Evolutionary conservation across 2,113 vertebrate species (phyloP).

Genomic region (Catharus bicknelli): DNA sequence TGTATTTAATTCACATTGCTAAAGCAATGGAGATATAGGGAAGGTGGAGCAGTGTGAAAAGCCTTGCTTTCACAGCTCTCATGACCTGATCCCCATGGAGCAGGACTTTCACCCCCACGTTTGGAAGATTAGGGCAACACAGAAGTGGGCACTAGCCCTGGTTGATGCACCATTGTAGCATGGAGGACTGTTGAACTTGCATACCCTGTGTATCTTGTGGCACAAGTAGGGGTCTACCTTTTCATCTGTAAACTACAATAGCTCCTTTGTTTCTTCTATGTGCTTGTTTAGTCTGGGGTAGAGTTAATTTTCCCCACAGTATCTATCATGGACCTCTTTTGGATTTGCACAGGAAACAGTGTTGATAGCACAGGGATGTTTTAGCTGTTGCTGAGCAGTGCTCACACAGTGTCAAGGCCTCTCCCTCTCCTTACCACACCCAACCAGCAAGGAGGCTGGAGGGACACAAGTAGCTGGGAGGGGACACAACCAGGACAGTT

Average conservation of each 20-base stretch:
- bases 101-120: neutral
- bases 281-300: neutral
- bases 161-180: neutral
- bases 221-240: neutral
- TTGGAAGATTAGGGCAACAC: no score
- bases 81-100: accelerated
- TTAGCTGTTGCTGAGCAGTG: neutral
- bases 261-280: neutral
- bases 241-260: neutral
- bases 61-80: neutral
- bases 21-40: neutral
- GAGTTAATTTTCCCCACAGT: neutral
- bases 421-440: neutral
- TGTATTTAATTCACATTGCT: neutral
- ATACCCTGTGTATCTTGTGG: neutral
- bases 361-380: neutral
- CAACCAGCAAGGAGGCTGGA: accelerated
- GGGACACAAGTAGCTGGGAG: neutral
- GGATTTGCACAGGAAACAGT: neutral
- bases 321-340: neutral
- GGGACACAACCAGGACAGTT: neutral
- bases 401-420: neutral
- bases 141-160: neutral
- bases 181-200: accelerated
- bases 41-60: neutral